Base-by-base conservation (phyloP, 2,113 vertebrate genomes). In the Donacobius atricapilla region DNA sequence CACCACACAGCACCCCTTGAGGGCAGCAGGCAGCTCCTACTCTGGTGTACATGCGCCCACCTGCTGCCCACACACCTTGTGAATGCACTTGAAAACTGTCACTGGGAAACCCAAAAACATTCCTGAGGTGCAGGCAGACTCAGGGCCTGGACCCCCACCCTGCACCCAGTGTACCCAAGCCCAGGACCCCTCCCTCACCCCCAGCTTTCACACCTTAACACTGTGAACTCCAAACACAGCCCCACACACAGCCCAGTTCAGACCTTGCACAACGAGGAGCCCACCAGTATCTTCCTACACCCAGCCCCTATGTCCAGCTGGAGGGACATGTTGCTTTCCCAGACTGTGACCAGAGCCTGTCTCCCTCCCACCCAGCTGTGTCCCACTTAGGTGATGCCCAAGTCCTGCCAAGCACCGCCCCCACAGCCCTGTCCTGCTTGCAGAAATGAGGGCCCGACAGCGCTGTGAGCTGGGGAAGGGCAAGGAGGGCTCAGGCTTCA, bases 1-100 rank as follows among this genome's bases (percentile, higher is more conserved):
- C 48, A 73, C 23, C 9, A 15, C 1, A 0, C 17, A 53, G 27
- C 68, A 47, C 1, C 6, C 7, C 12, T 1, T 1, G 0, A 45
- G 42, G 28, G 18, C 45, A 75, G 31, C 25, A 30, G 27, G 25
- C 80, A 87, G 54, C 51, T 66, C 23, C 7, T 4, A 11, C 31
- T 23, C n/a, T 4, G 0, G 11, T 10, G 10, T 11, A 12, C 2
- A 19, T 24, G 42, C 39, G 17, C 16, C 31, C 33, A n/a, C 3
- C 20, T 14, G 3, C 54, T 53, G 35, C n/a, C 42, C 28, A 6
- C 1, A 1, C 1, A 2, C 24, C 33, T 56, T 27, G 7, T 13
- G 7, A 54, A 30, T 5, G 1, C 30, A 39, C 39, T 13, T 23
- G 5, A 18, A 72, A 54, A 75, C 25, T 3, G 1, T 6, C 23